phyloP scores from a whole-genome alignment of 2,797 vertebrate species.

The Lacerta viridis region DNA sequence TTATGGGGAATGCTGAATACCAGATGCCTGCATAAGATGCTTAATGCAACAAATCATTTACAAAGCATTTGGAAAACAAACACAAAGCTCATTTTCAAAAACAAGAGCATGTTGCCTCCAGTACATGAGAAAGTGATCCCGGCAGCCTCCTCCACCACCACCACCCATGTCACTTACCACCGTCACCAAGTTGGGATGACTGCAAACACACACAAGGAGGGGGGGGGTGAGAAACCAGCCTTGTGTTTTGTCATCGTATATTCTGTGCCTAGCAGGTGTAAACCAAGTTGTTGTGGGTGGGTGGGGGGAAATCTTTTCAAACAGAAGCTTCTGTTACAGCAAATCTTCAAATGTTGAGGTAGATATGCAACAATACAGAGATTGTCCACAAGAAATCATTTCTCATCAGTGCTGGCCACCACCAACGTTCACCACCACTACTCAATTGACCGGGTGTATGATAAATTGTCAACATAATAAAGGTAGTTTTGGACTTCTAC shows the following conservation, averaged over 20 bases:
- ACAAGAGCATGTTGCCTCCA: not conserved
- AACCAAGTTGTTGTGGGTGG: not conserved
- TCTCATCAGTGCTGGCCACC: not conserved
- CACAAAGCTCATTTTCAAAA: not conserved
- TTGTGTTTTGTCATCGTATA: not conserved
- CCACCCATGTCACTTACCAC: not conserved
- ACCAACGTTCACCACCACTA: not conserved
- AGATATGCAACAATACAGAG: not conserved
- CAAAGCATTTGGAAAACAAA: conserved; percentile 17
- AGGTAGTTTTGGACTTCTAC: not conserved
- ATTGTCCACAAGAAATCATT: not conserved
- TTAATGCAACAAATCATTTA: conserved; percentile 18
- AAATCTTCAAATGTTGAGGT: not conserved
- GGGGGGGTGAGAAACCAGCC: too few relatives aligned
- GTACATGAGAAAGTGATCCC: conserved; percentile 18
- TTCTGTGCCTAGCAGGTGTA: not conserved
- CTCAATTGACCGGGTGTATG: not conserved
- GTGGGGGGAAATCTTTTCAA: not conserved
- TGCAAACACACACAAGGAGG: not conserved
- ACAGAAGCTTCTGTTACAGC: not conserved
- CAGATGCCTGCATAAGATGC: conserved; percentile 19
- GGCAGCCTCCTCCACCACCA: not conserved
- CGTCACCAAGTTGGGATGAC: not conserved
- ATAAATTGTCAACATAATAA: not conserved
- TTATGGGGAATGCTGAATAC: conserved; percentile 20